Conservation (phyloP, 1,140 invertebrate species). For the Drosophila littoralis region DNA sequence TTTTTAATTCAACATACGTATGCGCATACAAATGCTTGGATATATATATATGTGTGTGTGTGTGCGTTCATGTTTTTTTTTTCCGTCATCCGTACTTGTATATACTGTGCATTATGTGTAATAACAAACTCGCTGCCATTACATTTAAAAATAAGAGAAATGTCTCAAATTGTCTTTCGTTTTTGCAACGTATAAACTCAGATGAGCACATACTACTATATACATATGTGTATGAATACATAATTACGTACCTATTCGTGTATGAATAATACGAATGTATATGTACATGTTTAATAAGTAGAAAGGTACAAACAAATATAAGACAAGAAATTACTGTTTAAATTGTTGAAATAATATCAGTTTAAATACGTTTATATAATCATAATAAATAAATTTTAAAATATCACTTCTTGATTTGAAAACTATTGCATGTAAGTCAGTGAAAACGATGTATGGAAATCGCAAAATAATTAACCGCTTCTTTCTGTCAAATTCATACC, state of each 20-base stretch:
- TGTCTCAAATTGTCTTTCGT: background rate
- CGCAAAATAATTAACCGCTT: too few relatives aligned
- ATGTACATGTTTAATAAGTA: background rate
- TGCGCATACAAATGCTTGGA: conserved; percentile 1
- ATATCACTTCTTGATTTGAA: background rate
- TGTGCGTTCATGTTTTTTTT: conserved; percentile 1
- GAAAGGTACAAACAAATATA: too few relatives aligned
- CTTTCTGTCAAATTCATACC: too few relatives aligned
- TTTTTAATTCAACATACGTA: conserved; percentile 65
- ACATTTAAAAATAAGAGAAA: conserved; percentile 16
- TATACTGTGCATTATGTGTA: conserved; percentile 19
- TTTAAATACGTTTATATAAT: background rate
- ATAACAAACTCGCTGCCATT: conserved; percentile 14
- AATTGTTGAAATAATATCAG: background rate
- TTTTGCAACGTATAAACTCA: conserved; percentile 8
- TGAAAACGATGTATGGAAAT: background rate
- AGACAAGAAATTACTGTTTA: too few relatives aligned
- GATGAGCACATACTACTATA: background rate
- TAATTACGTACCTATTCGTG: background rate
- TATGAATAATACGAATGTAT: background rate
- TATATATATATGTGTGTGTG: conserved; percentile 6
- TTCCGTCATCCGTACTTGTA: conserved; percentile 6
- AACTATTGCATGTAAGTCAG: background rate
- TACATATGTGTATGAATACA: background rate
- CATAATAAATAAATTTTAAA: background rate